Evolutionary conservation across 2,113 vertebrate species (phyloP).

Genomic region (Butorides virescens): DNA sequence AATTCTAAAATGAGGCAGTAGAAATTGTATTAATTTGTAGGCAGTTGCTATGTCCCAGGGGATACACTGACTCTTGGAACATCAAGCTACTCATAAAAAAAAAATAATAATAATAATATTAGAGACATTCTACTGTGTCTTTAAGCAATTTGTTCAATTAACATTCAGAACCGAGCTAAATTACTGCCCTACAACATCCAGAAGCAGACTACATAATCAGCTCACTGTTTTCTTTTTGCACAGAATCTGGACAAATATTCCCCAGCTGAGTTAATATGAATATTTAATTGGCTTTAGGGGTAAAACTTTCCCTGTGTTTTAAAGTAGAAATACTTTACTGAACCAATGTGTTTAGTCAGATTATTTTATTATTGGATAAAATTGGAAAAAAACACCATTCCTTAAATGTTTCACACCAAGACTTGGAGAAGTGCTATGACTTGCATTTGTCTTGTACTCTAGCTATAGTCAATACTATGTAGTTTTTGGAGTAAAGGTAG

Average conservation of each 20-base stretch:
- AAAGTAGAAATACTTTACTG: not conserved
- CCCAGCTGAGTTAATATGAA: not conserved
- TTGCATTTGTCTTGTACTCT: not conserved
- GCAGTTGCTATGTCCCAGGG: not conserved
- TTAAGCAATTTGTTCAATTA: constrained; percentile 23
- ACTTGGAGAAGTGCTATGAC: not conserved
- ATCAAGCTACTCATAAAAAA: not conserved
- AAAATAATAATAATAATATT: not conserved
- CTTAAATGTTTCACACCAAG: not conserved
- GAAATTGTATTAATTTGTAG: not conserved
- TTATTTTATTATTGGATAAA: not conserved
- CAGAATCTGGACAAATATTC: not conserved
- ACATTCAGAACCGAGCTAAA: not conserved
- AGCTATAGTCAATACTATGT: not conserved
- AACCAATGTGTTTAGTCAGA: not conserved
- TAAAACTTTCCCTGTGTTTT: not conserved
- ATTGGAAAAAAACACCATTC: not conserved
- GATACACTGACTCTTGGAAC: not conserved
- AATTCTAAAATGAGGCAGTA: not conserved
- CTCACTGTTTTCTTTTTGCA: not conserved
- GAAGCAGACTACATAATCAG: not conserved
- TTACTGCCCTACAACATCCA: not conserved
- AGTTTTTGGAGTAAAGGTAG: not conserved
- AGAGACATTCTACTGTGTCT: not conserved
- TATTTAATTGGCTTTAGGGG: not conserved